Percentiles rank a stretch among this genome's conserved stretches.
These are phyloP conservation scores for Trichacis sp. DNA, from an alignment of 2,888 invertebrate species.

Conservation along the genomic window DNA sequence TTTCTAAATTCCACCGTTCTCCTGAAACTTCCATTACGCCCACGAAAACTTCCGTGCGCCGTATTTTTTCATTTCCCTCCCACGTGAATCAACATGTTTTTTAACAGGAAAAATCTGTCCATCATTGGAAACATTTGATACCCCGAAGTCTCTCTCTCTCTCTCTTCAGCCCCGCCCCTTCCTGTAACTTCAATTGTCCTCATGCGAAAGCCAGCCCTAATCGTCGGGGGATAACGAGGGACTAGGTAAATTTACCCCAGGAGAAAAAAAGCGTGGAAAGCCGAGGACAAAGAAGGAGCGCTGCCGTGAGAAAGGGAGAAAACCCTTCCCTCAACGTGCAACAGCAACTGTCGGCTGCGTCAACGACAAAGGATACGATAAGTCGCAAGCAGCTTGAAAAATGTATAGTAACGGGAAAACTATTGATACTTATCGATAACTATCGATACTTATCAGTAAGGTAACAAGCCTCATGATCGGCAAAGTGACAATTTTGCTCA, in stretches of 20 bases:
- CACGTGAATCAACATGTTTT: not conserved
- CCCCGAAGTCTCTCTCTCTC: conserved; percentile 13
- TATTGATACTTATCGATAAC: too few species aligned
- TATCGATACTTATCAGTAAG: too few species aligned
- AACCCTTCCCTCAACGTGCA: conserved; percentile 34
- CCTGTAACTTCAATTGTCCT: conserved; percentile 61
- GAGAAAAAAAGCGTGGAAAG: conserved; percentile 43
- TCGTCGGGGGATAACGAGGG: conserved; percentile 54
- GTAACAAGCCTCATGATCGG: too few species aligned
- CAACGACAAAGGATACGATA: conserved; percentile 50
- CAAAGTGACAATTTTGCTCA: too few species aligned
- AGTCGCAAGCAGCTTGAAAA: conserved; percentile 23
- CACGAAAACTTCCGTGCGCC: too few species aligned
- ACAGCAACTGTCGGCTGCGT: conserved; percentile 58
- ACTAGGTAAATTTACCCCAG: conserved; percentile 49
- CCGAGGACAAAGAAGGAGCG: conserved; percentile 29
- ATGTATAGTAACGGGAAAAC: conserved; percentile 4
- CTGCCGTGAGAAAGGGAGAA: conserved; percentile 15
- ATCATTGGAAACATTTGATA: conserved; percentile 16
- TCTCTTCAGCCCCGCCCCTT: conserved; percentile 57
- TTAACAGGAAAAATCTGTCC: conserved; percentile 3
- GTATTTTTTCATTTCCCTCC: not conserved
- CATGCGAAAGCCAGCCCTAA: conserved; percentile 60
- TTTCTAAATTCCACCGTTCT: not conserved
- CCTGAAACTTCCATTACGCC: not conserved